Evolutionary conservation across 2,888 invertebrate species (phyloP), one percentile per base, ranked within the genome.

Genomic region (Xylota sylvarum): DNA sequence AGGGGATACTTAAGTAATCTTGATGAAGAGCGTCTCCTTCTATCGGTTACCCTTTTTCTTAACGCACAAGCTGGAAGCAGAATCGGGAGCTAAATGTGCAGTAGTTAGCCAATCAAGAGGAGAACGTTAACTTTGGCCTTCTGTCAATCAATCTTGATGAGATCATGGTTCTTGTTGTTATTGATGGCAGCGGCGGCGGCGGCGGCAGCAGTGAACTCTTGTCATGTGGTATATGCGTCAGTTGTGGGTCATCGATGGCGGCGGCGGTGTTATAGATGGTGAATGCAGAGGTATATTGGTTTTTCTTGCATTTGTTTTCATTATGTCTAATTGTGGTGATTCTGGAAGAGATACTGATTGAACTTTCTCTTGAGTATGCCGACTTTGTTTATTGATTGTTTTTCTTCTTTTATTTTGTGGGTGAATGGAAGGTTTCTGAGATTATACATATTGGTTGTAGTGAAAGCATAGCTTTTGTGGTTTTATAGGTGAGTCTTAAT

Each of bases 81-180:
- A 43, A 73, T 55, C 52, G 52, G 74, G 64, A 65, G 65, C 65
- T 35, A 19, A 32, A 17, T 43, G n/a, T n/a, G 30, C 48, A 35
- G 78, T 78, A 70, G 78, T 70, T 69, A 40, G 48, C 67, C 84
- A 76, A 85, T 85, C 84, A 80, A 70, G 56, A 64, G 35, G 64
- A 76, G 80, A 80, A 80, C 60, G 65, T 85, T 85, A 72, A 85
- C 81, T 85, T 81, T 81, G 76, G 76, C 81, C 81, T 65, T 50
- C 56, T 76, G 81, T 67, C 85, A 76, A 85, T 85, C 80, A 85
- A 81, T 85, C 81, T 80, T 65, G 73, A 84, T 76, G 79, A 56
- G 79, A 84, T 67, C 67, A 56, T 56, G 56, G 4, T 56, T 48
- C 65, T 56, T 43, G 19, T 60, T 65, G 19, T 62, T 35, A n/a